A percentile compares a stretch with the other conserved stretches of the same genome.
Conservation (phyloP, 1,140 invertebrate genomes). For the Cyclargus thomasi region DNA sequence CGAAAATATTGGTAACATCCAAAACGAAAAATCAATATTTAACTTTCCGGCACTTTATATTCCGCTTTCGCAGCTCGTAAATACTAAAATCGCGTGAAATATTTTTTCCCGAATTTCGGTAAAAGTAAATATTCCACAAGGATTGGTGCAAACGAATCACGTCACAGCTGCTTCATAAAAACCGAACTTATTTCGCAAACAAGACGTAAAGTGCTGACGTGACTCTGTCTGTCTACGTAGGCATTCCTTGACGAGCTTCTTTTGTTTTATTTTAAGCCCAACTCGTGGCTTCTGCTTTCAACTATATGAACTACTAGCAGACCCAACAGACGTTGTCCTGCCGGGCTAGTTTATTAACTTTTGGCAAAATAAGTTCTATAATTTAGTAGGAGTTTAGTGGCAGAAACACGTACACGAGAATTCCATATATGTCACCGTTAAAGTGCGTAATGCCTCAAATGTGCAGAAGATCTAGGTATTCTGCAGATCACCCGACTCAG, state of each 20-base stretch:
- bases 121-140: conserved; percentile 1
- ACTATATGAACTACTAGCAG: neutral
- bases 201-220: conserved; percentile 2
- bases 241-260: neutral
- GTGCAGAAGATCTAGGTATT: no score
- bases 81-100: conserved; percentile 3
- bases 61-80: neutral
- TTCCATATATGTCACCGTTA: no score
- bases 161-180: conserved; percentile 2
- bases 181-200: conserved; percentile 2
- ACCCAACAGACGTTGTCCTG: no score
- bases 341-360: no score
- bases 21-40: neutral
- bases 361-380: no score
- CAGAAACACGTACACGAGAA: no score
- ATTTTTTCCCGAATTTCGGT: conserved; percentile 1
- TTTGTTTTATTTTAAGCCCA: neutral
- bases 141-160: neutral
- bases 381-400: no score
- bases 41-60: neutral
- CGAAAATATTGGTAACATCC: neutral
- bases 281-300: neutral
- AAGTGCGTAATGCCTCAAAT: no score
- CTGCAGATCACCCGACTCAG: no score
- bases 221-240: neutral